Conservation (phyloP, 2,888 invertebrate genomes). For the Cynaeus angustus region DNA sequence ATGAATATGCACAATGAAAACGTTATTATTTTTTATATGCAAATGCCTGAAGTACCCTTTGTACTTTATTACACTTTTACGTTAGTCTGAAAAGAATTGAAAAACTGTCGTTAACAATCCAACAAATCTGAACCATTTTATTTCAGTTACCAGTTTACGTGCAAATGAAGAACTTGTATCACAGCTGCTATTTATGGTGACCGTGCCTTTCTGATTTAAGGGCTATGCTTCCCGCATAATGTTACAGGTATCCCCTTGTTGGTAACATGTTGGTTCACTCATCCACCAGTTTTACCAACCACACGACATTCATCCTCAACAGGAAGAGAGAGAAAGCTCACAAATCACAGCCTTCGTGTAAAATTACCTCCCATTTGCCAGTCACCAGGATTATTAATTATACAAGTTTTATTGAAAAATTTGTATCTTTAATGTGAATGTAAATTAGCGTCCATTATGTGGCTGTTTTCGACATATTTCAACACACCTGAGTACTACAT, state of each 20-base stretch:
- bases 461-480: slow-evolving; percentile 47
- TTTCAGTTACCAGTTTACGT: slow-evolving; percentile 8
- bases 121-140: not conserved
- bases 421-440: slow-evolving; percentile 49
- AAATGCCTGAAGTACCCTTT: too few relatives aligned
- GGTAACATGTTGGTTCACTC: slow-evolving; percentile 43
- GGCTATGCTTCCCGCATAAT: slow-evolving; percentile 48
- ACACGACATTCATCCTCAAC: slow-evolving; percentile 7
- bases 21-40: too few relatives aligned
- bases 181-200: slow-evolving; percentile 47
- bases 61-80: too few relatives aligned
- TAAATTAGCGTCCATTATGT: slow-evolving; percentile 45
- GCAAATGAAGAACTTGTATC: slow-evolving; percentile 34
- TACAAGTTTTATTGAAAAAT: slow-evolving; percentile 52
- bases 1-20: too few relatives aligned
- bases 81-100: too few relatives aligned
- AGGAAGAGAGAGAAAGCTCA: slow-evolving; percentile 19
- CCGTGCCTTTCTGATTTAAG: slow-evolving; percentile 47
- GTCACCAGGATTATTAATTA: slow-evolving; percentile 46
- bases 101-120: not conserved
- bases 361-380: slow-evolving; percentile 44
- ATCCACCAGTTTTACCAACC: slow-evolving; percentile 31
- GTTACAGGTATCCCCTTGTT: slow-evolving; percentile 43
- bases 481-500: slow-evolving; percentile 48
- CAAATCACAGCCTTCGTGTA: not conserved